Evolutionary conservation across 2,888 invertebrate genomes (phyloP), one percentile per base, ranked within the genome.

Genomic region (Ellobium chinense): DNA sequence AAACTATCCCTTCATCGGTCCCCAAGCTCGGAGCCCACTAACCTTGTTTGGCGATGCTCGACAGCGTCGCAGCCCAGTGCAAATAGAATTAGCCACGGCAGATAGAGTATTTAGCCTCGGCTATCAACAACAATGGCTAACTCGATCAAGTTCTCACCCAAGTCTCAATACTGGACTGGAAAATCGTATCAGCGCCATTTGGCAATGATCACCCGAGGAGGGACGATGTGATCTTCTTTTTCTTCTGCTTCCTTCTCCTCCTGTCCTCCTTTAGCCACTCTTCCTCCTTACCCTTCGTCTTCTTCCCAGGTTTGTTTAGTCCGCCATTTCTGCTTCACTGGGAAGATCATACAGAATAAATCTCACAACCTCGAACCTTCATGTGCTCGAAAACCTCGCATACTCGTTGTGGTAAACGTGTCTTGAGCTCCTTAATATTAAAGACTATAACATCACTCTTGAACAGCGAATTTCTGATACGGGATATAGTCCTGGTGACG

Each of bases 71-170:
- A 4, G 39, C 21, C 36, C 66, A 37, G 60, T 31, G 68, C 74
- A 80, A 80, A 80, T 74, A 74, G 54, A 65, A 74, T 80, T 80
- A 80, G 80, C 73, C 74, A 66, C 68, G 80, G 58, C 80, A 80
- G 80, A 80, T 80, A 80, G 80, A 80, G 80, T 80, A 80, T 80
- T 80, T 80, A 80, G 80, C 68, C 74, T 24, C 14, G 58, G 66
- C 80, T 80, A 80, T 80, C 80, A 74, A 66, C 80, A 80, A 80
- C 80, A 80, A 74, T 80, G 74, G 68, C 74, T 80, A 80, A 80
- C 80, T 66, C 60, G 66, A 80, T 80, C 74, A 58, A 66, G 46
- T 31, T 65, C 74, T 80, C 80, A 80, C 73, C 73, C 80, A 24
- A 29, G 39, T 80, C 68, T 80, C 80, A 80, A 80, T 80, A 60